Evolutionary conservation across 2,113 vertebrate genomes (phyloP).

Genomic region (Eulemur rufifrons): DNA sequence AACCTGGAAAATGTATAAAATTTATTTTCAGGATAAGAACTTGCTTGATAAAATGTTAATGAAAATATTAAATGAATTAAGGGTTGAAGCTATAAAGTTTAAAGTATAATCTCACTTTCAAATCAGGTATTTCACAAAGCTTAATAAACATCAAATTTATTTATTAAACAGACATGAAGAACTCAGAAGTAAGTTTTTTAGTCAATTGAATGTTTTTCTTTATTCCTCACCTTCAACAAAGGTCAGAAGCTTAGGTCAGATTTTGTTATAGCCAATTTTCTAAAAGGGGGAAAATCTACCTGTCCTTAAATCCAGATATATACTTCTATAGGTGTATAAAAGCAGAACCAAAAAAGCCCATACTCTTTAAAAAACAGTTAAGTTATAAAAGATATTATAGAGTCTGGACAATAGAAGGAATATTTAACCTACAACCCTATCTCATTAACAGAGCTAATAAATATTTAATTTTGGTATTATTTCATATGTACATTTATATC

Average conservation of each 20-base stretch:
- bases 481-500: not conserved
- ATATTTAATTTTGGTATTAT: constrained; percentile 36
- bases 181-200: constrained; percentile 2
- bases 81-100: not conserved
- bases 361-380: not conserved
- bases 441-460: not conserved
- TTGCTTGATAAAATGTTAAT: constrained; percentile 36
- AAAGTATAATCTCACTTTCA: constrained; percentile 12
- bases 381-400: constrained; percentile 21
- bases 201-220: not conserved
- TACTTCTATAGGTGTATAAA: not conserved
- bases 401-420: not conserved
- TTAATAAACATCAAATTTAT: constrained; percentile 29
- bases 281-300: not conserved
- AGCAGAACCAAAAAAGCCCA: not conserved
- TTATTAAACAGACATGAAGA: not conserved
- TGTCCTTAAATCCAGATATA: constrained; percentile 9
- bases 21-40: constrained; percentile 45
- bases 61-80: constrained; percentile 27
- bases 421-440: not conserved
- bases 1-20: constrained; percentile 20
- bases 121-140: not conserved
- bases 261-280: constrained; percentile 10
- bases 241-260: not conserved
- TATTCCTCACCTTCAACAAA: constrained; percentile 1